Evolutionary conservation across 2,113 vertebrate genomes (phyloP).

Genomic region (Prionailurus bengalensis): DNA sequence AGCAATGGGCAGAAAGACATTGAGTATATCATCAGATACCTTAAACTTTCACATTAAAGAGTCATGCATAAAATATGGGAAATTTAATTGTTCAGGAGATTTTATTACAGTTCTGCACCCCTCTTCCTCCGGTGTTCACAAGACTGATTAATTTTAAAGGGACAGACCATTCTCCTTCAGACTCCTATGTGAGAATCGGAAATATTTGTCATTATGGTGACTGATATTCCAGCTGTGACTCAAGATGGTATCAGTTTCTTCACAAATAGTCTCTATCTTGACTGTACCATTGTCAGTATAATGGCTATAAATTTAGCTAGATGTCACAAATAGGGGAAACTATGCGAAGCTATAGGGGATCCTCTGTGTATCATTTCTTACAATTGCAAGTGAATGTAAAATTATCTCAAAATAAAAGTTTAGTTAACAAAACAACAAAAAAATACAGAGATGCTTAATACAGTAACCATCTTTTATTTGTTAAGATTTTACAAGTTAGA

Average conservation of each 20-base stretch:
- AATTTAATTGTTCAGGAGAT: neutral
- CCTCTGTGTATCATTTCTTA: neutral
- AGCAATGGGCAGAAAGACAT: neutral
- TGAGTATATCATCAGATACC: neutral
- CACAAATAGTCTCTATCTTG: neutral
- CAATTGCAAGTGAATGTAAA: neutral
- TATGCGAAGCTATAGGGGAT: neutral
- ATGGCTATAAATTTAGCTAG: neutral
- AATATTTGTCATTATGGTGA: neutral
- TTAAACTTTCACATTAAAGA: neutral
- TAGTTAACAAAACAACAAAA: neutral
- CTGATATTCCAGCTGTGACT: no score
- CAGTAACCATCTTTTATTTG: neutral
- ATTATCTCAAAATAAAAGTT: neutral
- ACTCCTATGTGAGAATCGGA: neutral
- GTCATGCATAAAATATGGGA: no score
- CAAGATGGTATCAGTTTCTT: neutral
- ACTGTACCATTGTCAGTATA: no score
- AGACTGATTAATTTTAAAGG: neutral
- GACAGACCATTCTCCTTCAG: neutral
- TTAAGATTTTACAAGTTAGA: neutral
- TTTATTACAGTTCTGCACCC: neutral
- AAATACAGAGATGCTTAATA: neutral
- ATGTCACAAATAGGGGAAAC: neutral
- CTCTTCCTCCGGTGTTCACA: neutral